phyloP scores from a whole-genome alignment of 1,140 invertebrate genomes.

The Centruroides sculpturatus region DNA sequence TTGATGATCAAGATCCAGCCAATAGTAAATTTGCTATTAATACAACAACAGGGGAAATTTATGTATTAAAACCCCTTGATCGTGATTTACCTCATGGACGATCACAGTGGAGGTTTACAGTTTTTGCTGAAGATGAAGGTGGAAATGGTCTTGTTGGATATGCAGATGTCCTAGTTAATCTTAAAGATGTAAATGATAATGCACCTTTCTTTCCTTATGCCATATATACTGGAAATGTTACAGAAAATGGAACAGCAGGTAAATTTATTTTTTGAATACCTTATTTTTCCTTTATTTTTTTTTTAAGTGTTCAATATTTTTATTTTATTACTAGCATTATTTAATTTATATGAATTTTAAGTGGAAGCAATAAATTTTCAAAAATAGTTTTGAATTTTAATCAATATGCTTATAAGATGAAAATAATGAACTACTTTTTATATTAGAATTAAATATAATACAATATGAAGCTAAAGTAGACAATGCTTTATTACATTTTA shows the following conservation, averaged over 20 bases:
- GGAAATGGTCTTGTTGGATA: slow-evolving; percentile 91
- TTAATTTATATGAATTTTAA: no score
- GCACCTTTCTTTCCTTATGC: slow-evolving; percentile 80
- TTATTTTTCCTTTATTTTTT: background rate
- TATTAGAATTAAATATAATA: no score
- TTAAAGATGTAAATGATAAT: slow-evolving; percentile 98
- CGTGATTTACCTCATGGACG: slow-evolving; percentile 90
- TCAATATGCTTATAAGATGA: no score
- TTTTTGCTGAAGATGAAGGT: slow-evolving; percentile 92
- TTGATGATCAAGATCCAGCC: slow-evolving; percentile 76
- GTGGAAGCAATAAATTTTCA: no score
- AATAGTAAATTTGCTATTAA: slow-evolving; percentile 95
- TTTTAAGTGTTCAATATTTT: background rate
- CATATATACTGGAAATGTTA: slow-evolving; percentile 86
- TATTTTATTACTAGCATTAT: background rate
- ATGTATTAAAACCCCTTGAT: slow-evolving; percentile 66
- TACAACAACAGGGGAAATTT: slow-evolving; percentile 81
- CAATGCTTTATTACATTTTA: no score
- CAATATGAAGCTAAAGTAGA: no score
- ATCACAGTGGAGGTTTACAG: slow-evolving; percentile 94
- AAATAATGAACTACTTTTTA: no score
- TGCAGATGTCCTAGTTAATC: slow-evolving; percentile 93
- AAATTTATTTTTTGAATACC: slow-evolving; percentile 24
- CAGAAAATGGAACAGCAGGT: slow-evolving; percentile 86
- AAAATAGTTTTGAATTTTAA: no score